Conservation (phyloP, 2,888 invertebrate species). For the Acholoe squamosa region DNA sequence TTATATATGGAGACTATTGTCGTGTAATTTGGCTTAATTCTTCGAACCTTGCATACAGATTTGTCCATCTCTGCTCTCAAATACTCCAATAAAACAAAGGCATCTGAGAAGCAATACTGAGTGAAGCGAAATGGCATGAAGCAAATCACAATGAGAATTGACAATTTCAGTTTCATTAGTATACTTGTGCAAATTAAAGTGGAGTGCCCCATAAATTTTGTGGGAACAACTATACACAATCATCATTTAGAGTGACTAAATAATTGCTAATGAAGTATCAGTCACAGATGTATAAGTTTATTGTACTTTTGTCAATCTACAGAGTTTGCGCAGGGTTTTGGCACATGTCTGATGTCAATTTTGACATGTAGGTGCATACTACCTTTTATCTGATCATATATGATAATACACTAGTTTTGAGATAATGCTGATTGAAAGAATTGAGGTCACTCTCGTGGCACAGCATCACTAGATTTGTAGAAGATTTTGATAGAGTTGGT, state of each 20-base stretch:
- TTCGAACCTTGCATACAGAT: not conserved
- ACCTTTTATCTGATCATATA: not conserved
- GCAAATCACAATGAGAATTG: too few relatives aligned
- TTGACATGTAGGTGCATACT: not conserved
- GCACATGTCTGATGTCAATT: not conserved
- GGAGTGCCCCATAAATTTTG: not conserved
- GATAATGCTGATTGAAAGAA: conserved; percentile 7
- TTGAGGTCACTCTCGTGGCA: not conserved
- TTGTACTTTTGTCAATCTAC: not conserved
- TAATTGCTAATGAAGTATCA: not conserved
- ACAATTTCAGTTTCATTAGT: conserved; percentile 3
- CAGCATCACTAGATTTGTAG: not conserved
- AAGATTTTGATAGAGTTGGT: not conserved
- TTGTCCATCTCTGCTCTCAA: not conserved
- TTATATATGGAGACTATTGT: too few relatives aligned
- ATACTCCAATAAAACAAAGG: not conserved
- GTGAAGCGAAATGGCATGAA: not conserved
- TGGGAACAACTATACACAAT: not conserved
- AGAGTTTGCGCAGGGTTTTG: not conserved
- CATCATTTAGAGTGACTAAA: not conserved
- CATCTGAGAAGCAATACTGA: not conserved
- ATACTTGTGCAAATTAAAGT: not conserved
- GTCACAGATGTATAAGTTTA: not conserved
- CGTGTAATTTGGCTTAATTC: too few relatives aligned
- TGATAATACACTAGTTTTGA: not conserved